These are phyloP conservation scores for Anguilla obscura DNA, from an alignment of 2,797 vertebrate genomes.

Conservation along the genomic window DNA sequence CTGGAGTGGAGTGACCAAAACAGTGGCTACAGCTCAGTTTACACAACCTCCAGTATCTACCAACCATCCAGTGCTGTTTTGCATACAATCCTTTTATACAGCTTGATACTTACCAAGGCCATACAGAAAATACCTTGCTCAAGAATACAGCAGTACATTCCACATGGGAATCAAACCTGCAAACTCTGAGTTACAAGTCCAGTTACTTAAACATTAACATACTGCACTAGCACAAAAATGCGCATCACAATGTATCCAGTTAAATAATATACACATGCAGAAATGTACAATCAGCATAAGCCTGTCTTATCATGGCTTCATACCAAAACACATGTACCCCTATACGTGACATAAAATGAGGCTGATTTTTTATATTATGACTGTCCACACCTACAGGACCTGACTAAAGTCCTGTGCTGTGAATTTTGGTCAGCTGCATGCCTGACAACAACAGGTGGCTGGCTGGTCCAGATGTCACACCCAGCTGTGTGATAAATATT, in stretches of 20 bases:
- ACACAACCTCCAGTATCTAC: too few species aligned
- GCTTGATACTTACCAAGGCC: too few species aligned
- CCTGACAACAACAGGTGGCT: constrained; percentile 70
- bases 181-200: background rate
- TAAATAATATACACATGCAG: background rate
- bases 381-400: constrained; percentile 48
- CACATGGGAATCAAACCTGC: background rate
- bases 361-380: background rate
- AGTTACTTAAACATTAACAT: background rate
- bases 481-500: constrained; percentile 71
- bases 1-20: too few species aligned
- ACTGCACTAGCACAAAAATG: background rate
- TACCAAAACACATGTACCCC: background rate
- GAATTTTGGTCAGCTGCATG: constrained; percentile 71
- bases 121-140: background rate
- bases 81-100: too few species aligned
- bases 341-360: background rate
- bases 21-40: too few species aligned
- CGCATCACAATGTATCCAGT: background rate
- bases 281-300: background rate
- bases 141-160: background rate
- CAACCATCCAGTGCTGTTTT: too few species aligned
- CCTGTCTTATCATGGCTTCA: background rate
- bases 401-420: constrained; percentile 42
- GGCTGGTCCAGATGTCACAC: constrained; percentile 62